These are phyloP conservation scores for Syrmaticus mikado DNA, from an alignment of 2,113 vertebrate species.

Conservation along the genomic window DNA sequence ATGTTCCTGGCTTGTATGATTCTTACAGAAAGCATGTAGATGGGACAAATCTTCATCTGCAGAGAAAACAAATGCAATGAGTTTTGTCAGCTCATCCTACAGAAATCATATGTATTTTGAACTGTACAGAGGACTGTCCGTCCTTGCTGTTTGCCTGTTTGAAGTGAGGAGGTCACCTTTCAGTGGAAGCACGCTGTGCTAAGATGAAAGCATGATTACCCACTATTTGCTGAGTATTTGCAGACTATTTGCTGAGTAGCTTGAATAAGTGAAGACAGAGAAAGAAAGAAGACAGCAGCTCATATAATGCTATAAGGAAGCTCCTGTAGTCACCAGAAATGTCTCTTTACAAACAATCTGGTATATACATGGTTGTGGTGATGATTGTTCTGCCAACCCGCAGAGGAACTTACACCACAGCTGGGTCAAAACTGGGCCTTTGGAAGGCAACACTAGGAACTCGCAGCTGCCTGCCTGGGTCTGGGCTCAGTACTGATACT, in stretches of 20 bases:
- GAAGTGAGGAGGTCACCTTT: neutral
- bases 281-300: neutral
- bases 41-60: slow-evolving; percentile 63
- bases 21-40: slow-evolving; percentile 76
- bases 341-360: neutral
- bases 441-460: neutral
- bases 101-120: neutral
- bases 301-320: neutral
- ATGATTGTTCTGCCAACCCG: neutral
- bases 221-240: neutral
- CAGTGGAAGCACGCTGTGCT: accelerated
- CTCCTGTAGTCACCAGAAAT: neutral
- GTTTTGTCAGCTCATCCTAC: neutral
- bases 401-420: neutral
- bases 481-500: neutral
- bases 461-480: neutral
- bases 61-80: slow-evolving; percentile 48
- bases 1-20: slow-evolving; percentile 76
- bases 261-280: neutral
- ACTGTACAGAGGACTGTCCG: neutral
- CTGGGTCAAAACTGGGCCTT: neutral
- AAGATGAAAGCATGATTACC: accelerated
- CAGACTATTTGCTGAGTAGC: neutral
- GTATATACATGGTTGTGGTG: too few relatives aligned
- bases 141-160: neutral